Percentiles rank a stretch among this genome's conserved stretches.
Conservation (phyloP, 2,888 invertebrate genomes). For the Sylvicola cinctus region DNA sequence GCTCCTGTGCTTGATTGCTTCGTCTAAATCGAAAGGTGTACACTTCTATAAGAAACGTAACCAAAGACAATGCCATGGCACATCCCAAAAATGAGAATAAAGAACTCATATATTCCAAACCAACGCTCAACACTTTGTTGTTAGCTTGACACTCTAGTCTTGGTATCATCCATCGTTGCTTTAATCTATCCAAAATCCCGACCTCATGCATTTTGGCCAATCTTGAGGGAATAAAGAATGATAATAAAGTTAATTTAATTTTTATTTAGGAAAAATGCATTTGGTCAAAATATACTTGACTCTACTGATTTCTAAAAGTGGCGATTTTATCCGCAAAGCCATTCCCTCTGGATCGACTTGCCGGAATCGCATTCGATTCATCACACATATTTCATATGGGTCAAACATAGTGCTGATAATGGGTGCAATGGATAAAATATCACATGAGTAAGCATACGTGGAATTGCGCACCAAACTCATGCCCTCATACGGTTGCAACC, state of each 20-base stretch:
- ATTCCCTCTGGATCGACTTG: constrained; percentile 12
- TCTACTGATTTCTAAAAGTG: constrained; percentile 16
- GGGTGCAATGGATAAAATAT: constrained; percentile 12
- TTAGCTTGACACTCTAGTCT: constrained; percentile 16
- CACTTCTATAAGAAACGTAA: no score
- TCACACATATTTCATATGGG: constrained; percentile 20
- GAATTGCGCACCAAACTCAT: constrained; percentile 13
- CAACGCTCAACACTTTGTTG: constrained; percentile 16
- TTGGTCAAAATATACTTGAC: constrained; percentile 12
- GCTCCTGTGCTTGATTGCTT: no score
- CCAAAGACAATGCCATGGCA: no score
- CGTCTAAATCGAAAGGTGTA: no score
- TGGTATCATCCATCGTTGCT: constrained; percentile 15
- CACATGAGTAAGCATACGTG: constrained; percentile 19
- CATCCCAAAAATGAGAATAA: constrained; percentile 15
- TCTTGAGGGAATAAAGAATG: no score
- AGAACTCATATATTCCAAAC: constrained; percentile 20
- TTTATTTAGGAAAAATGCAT: no score
- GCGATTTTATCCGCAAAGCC: constrained; percentile 14
- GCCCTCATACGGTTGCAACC: constrained; percentile 14
- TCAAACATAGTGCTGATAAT: constrained; percentile 15
- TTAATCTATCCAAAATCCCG: constrained; percentile 16
- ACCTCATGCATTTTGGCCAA: constrained; percentile 16
- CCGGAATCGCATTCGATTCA: constrained; percentile 19
- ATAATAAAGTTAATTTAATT: constrained; percentile 1